A percentile compares a stretch with the other conserved stretches of the same genome.
Evolutionary conservation across 2,888 invertebrate genomes (phyloP).

Genomic region (Lycocerus yunnanus): DNA sequence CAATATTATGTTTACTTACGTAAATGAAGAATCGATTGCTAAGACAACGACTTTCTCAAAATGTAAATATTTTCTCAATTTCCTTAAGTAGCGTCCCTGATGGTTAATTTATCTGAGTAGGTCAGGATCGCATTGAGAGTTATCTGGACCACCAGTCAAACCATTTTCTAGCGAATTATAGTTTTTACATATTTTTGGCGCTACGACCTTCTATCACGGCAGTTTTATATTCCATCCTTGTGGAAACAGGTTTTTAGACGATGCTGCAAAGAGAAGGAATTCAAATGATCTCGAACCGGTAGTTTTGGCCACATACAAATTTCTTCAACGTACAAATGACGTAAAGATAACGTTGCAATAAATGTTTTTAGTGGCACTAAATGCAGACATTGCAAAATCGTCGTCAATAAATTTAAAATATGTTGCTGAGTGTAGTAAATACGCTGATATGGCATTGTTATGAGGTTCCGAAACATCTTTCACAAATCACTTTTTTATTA

Average conservation of each 20-base stretch:
- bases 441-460: neutral
- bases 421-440: neutral
- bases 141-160: neutral
- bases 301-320: neutral
- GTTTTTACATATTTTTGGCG: neutral
- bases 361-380: neutral
- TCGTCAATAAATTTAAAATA: neutral
- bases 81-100: neutral
- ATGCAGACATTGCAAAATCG: neutral
- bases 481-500: neutral
- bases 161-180: neutral
- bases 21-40: neutral
- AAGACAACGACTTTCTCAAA: neutral
- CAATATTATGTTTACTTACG: neutral
- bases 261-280: neutral
- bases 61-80: neutral
- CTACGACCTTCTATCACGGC: neutral
- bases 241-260: neutral
- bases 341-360: neutral
- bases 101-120: neutral
- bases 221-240: neutral
- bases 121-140: neutral
- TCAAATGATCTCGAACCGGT: neutral
- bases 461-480: neutral
- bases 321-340: neutral